Percentiles rank a stretch among this genome's conserved stretches.
These are phyloP conservation scores for Cantharis nigra DNA, from an alignment of 2,888 invertebrate species.

Conservation along the genomic window DNA sequence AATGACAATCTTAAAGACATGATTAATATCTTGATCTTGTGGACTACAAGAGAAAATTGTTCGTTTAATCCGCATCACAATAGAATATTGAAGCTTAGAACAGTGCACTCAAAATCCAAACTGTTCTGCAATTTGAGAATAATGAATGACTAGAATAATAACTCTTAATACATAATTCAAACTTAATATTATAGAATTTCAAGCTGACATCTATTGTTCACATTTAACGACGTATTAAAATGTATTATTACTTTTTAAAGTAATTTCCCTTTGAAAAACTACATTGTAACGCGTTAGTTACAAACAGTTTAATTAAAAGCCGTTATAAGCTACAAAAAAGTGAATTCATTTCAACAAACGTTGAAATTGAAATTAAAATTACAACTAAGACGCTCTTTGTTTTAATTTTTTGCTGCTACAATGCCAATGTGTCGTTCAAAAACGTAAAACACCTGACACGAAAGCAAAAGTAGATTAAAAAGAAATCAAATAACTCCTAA, in stretches of 20 bases:
- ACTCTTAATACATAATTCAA: slow-evolving; percentile 1
- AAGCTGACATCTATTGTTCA: not conserved
- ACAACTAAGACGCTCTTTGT: not conserved
- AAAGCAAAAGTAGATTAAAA: not conserved
- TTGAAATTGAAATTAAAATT: not conserved
- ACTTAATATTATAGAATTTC: not conserved
- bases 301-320: not conserved
- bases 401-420: not conserved
- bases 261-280: not conserved
- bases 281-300: not conserved
- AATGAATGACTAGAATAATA: slow-evolving; percentile 1
- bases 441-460: not conserved
- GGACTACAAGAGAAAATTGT: slow-evolving; percentile 14
- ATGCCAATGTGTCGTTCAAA: not conserved
- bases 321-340: not conserved
- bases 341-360: not conserved
- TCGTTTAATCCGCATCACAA: slow-evolving; percentile 21
- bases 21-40: slow-evolving; percentile 13
- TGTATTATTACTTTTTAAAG: not conserved
- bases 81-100: slow-evolving; percentile 15
- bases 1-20: slow-evolving; percentile 11
- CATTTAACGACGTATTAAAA: not conserved
- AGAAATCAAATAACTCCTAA: not conserved
- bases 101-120: slow-evolving; percentile 15
- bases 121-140: slow-evolving; percentile 4